These are phyloP conservation scores for Prunella fulvescens DNA, from an alignment of 2,113 vertebrate species.

Conservation along the genomic window DNA sequence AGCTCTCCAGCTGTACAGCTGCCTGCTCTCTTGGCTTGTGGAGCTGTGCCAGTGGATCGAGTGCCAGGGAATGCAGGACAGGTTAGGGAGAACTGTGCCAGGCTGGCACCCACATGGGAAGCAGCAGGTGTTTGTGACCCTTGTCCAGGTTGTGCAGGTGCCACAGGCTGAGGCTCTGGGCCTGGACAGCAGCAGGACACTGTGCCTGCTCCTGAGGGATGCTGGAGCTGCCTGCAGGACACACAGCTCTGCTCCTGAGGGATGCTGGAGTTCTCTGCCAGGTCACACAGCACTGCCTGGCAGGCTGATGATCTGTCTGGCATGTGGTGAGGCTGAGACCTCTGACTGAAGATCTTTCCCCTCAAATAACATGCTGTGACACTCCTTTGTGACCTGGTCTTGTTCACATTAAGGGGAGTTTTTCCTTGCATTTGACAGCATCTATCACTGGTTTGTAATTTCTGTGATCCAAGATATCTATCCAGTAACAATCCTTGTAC, in stretches of 20 bases:
- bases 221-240: background rate
- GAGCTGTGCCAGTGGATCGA: background rate
- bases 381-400: background rate
- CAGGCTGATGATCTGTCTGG: background rate
- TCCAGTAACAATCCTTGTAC: background rate
- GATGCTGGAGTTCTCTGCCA: background rate
- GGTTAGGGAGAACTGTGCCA: background rate
- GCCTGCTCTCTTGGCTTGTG: background rate
- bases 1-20: background rate
- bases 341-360: background rate
- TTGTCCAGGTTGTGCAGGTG: background rate
- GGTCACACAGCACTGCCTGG: background rate
- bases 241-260: background rate
- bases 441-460: background rate
- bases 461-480: background rate
- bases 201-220: background rate
- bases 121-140: constrained; percentile 11
- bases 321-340: background rate
- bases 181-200: background rate
- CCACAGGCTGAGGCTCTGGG: background rate
- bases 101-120: constrained; percentile 18
- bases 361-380: background rate
- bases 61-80: background rate
- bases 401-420: background rate
- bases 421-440: background rate